phyloP scores from a whole-genome alignment of 2,888 invertebrate species.

The Lepas anatifera region DNA sequence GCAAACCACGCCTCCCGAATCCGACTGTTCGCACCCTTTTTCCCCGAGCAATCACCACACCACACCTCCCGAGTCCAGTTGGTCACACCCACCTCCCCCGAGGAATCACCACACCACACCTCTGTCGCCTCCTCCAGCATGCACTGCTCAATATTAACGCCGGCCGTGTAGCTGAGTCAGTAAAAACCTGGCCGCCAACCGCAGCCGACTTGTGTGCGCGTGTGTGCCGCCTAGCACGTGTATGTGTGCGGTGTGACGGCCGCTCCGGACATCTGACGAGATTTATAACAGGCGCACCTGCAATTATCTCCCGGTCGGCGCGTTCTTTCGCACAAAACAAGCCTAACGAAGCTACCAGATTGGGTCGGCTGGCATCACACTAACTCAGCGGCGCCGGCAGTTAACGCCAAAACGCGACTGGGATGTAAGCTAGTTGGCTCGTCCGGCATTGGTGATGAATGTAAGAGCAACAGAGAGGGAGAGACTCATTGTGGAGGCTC shows the following conservation, averaged over 20 bases:
- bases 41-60: too few species aligned
- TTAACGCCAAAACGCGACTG: background rate
- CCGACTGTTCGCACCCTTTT: too few species aligned
- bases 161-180: too few species aligned
- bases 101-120: background rate
- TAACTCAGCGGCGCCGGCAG: background rate
- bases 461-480: too few species aligned
- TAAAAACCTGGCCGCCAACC: too few species aligned
- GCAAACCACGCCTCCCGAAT: too few species aligned
- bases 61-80: too few species aligned
- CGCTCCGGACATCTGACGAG: background rate
- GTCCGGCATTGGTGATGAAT: too few species aligned
- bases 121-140: background rate
- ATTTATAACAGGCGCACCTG: background rate
- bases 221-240: background rate
- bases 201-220: background rate
- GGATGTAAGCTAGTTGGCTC: background rate
- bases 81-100: background rate
- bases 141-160: background rate
- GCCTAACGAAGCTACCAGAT: background rate
- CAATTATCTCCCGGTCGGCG: background rate
- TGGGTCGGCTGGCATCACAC: background rate
- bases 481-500: too few species aligned
- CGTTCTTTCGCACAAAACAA: background rate
- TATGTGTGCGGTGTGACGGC: background rate